These are phyloP conservation scores for Halcyon senegalensis DNA, from an alignment of 2,113 vertebrate species.

Conservation along the genomic window DNA sequence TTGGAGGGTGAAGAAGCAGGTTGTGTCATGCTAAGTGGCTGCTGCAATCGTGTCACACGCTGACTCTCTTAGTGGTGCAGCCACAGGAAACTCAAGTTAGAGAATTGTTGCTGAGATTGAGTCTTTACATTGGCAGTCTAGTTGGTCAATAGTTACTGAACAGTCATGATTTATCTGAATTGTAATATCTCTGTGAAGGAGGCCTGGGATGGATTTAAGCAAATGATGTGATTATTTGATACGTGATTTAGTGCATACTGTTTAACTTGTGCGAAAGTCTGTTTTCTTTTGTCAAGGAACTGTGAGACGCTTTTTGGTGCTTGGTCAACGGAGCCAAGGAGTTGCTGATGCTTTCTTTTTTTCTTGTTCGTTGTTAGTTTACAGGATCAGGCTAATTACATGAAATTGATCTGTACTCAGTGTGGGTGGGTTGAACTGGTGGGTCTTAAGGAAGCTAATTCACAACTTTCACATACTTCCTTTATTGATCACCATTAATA, in stretches of 20 bases:
- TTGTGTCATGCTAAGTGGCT: neutral
- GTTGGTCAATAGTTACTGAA: constrained; percentile 23
- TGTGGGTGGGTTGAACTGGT: constrained; percentile 42
- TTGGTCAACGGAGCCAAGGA: constrained; percentile 18
- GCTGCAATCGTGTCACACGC: neutral
- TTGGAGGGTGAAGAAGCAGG: neutral
- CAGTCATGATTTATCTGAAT: constrained; percentile 14
- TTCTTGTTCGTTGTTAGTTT: constrained; percentile 65
- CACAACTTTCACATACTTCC: constrained; percentile 64
- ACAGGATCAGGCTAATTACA: constrained; percentile 59
- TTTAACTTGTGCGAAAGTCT: constrained; percentile 21
- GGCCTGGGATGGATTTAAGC: neutral
- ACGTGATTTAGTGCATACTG: constrained; percentile 28
- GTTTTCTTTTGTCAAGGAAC: constrained; percentile 21
- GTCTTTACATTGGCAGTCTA: neutral
- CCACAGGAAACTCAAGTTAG: neutral
- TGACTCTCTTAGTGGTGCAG: neutral
- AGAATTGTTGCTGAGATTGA: neutral
- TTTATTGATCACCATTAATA: constrained; percentile 69
- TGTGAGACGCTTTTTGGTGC: neutral
- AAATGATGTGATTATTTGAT: constrained; percentile 31
- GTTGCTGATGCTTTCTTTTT: constrained; percentile 54
- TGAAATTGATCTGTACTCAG: constrained; percentile 64
- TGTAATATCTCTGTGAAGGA: neutral
- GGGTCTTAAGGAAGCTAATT: constrained; percentile 63